Conservation (phyloP, 2,888 invertebrate species). For the Brachyptera putata region DNA sequence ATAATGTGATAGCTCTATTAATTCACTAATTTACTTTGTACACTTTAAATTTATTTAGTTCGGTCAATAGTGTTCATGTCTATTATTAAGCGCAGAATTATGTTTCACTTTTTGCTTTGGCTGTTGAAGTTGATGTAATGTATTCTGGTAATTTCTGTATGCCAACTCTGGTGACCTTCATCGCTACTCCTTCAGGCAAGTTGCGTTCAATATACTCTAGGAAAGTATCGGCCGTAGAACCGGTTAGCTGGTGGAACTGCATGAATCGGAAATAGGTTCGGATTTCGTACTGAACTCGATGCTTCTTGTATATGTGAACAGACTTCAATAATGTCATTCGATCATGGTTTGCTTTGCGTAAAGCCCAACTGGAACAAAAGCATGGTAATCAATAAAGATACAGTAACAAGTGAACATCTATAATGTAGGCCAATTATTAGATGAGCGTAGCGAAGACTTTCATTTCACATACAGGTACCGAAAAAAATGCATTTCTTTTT, state of each 20-base stretch:
- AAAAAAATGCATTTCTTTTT: too few relatives aligned
- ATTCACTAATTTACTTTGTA: too few relatives aligned
- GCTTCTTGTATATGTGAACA: constrained; percentile 88
- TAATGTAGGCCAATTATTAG: too few relatives aligned
- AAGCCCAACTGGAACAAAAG: constrained; percentile 61
- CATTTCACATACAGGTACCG: too few relatives aligned
- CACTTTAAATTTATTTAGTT: too few relatives aligned
- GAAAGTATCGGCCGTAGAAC: constrained; percentile 92
- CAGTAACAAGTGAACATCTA: too few relatives aligned
- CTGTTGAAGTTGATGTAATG: neutral
- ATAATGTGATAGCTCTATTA: too few relatives aligned
- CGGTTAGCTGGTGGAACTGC: constrained; percentile 80
- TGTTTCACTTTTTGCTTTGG: too few relatives aligned
- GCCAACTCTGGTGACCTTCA: constrained; percentile 77
- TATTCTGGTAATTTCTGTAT: constrained; percentile 26
- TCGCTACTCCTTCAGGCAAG: constrained; percentile 93
- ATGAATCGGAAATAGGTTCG: constrained; percentile 87
- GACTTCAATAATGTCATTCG: constrained; percentile 80
- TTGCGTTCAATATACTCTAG: constrained; percentile 95
- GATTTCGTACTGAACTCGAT: constrained; percentile 92
- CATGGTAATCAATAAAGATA: neutral
- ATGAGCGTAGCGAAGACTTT: too few relatives aligned
- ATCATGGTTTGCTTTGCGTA: constrained; percentile 67
- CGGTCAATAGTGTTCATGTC: too few relatives aligned
- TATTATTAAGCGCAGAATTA: too few relatives aligned